A percentile compares a stretch with the other conserved stretches of the same genome.
These are phyloP conservation scores for Cosmopolites sordidus DNA, from an alignment of 2,888 invertebrate species.

Conservation along the genomic window DNA sequence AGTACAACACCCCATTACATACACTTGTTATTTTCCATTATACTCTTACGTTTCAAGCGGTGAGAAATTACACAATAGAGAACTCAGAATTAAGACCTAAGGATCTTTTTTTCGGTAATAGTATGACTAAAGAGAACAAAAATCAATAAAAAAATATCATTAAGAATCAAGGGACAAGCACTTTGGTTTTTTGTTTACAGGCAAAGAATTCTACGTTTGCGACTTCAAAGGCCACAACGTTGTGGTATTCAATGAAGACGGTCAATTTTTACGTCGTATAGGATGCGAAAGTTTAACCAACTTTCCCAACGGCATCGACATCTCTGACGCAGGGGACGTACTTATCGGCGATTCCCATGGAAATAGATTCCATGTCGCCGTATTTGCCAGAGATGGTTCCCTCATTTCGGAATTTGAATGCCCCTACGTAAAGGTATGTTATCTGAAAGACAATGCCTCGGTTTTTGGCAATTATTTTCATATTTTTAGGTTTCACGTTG, in stretches of 20 bases:
- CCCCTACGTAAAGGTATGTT: slow-evolving; percentile 88
- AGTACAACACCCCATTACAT: no score
- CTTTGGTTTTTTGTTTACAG: slow-evolving; percentile 54
- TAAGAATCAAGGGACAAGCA: no score
- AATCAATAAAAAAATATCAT: no score
- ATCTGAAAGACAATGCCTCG: background rate
- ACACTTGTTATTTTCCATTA: no score
- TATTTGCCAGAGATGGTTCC: slow-evolving; percentile 84
- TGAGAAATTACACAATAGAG: no score
- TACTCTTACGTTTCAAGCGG: no score
- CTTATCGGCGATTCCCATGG: slow-evolving; percentile 96
- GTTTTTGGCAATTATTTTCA: no score
- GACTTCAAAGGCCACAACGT: slow-evolving; percentile 98
- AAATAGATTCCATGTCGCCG: slow-evolving; percentile 95
- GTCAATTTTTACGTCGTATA: slow-evolving; percentile 86
- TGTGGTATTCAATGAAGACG: slow-evolving; percentile 91
- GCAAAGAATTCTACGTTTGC: slow-evolving; percentile 91
- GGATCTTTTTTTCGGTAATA: no score
- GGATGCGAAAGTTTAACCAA: slow-evolving; percentile 94
- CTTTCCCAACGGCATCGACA: slow-evolving; percentile 97
- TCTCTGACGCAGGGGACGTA: slow-evolving; percentile 94
- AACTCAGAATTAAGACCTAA: no score
- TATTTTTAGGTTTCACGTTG: slow-evolving; percentile 87
- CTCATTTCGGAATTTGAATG: slow-evolving; percentile 92
- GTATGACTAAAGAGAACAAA: no score